A percentile compares a stretch with the other conserved stretches of the same genome.
These are phyloP conservation scores for Lineus longissimus DNA, from an alignment of 1,140 invertebrate genomes.

Conservation along the genomic window DNA sequence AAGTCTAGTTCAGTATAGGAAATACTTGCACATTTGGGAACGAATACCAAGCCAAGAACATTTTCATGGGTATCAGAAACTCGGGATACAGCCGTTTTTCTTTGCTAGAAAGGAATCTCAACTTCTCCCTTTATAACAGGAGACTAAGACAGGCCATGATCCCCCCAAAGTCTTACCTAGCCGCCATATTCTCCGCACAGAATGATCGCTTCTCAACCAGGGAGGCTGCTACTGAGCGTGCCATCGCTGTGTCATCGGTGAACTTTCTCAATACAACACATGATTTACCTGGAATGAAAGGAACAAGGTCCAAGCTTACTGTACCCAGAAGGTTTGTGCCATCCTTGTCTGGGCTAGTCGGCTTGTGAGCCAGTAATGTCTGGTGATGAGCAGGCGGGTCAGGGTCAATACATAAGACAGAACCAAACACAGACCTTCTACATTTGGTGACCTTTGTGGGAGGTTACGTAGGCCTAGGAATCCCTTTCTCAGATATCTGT, in stretches of 20 bases:
- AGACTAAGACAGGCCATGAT: neutral
- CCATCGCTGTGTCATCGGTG: constrained; percentile 79
- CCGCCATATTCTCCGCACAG: constrained; percentile 46
- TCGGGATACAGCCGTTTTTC: neutral
- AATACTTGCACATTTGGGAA: neutral
- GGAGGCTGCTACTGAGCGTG: constrained; percentile 63
- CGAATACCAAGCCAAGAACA: too few species aligned
- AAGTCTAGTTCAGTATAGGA: neutral
- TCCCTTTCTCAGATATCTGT: too few species aligned
- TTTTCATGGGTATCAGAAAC: too few species aligned
- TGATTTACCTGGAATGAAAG: neutral
- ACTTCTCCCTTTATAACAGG: neutral
- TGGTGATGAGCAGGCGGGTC: too few species aligned
- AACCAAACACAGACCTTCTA: too few species aligned
- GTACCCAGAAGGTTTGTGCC: neutral
- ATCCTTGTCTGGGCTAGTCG: too few species aligned
- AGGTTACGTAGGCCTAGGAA: too few species aligned
- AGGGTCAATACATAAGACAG: too few species aligned
- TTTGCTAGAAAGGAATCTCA: neutral
- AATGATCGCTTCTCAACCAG: constrained; percentile 61
- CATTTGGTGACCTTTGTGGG: too few species aligned
- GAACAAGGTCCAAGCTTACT: too few species aligned
- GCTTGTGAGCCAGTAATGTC: too few species aligned
- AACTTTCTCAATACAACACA: constrained; percentile 41
- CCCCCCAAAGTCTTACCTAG: constrained; percentile 30